Evolutionary conservation across 1,140 invertebrate genomes (phyloP).

Genomic region (Popillia japonica): DNA sequence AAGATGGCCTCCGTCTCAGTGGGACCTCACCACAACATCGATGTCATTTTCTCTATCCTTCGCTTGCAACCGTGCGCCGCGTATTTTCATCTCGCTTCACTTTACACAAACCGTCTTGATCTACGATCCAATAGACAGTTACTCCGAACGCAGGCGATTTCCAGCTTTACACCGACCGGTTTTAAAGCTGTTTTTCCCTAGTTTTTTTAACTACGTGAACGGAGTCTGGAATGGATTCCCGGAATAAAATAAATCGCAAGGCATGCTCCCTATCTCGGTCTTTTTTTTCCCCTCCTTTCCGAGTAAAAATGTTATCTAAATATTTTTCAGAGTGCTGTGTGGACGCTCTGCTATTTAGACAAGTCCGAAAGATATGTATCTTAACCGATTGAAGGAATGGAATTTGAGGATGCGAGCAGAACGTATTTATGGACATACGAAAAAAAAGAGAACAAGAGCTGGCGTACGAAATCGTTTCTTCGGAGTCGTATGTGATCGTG

Average conservation of each 20-base stretch:
- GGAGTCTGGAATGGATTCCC: constrained; percentile 57
- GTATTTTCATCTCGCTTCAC: constrained; percentile 1
- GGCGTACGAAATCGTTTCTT: not conserved
- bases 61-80: not conserved
- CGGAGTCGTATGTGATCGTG: not conserved
- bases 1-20: constrained; percentile 57
- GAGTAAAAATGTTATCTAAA: constrained; percentile 32
- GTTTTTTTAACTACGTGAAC: constrained; percentile 52
- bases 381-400: constrained; percentile 19
- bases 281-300: constrained; percentile 8
- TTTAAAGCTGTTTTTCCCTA: constrained; percentile 45
- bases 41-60: constrained; percentile 11
- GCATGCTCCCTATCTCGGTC: constrained; percentile 32
- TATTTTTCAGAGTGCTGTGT: constrained; percentile 25
- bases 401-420: constrained; percentile 8
- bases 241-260: constrained; percentile 59
- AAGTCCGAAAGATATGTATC: constrained; percentile 25
- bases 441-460: not conserved
- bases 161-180: constrained; percentile 37
- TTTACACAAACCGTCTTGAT: constrained; percentile 45
- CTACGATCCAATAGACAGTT: constrained; percentile 52
- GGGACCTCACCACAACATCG: constrained; percentile 46
- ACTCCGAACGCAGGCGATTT: constrained; percentile 42
- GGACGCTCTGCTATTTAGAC: constrained; percentile 23
- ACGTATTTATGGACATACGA: constrained; percentile 5